Base-by-base conservation (phyloP, 2,113 vertebrate species). In the Puffinus mauretanicus region DNA sequence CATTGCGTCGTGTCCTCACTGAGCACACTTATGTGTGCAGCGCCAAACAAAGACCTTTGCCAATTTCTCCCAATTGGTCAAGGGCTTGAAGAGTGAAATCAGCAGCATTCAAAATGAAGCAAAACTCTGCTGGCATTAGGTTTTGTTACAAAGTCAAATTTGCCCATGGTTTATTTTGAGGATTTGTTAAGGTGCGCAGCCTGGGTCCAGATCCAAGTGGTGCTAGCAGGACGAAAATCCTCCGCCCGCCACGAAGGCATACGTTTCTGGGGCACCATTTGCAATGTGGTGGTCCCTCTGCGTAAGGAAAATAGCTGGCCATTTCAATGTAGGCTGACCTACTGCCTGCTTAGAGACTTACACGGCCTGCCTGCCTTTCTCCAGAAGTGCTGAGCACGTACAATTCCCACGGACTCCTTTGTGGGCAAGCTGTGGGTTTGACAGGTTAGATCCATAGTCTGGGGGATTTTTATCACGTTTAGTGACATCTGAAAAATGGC, bases 1-100 rank as follows among this genome's bases (percentile, higher is more conserved):
- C 2, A 0, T 29, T 54, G 51, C 1, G 0, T 49, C 4, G 4
- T 36, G 15, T 42, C 77, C 81, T 79, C 0, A 1, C 80, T 66
- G 49, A 80, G 66, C 77, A 42, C 32, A 32, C 76, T 3, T 86
- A 54, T 6, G 30, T 26, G n/a, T 57, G 81, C 54, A 18, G 24
- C 2, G 6, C 64, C 88, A 34, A 86, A 76, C 0, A 0, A 36
- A 77, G 21, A 38, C 47, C 40, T 86, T 40, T 88, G 60, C 73
- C 89, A 93, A 44, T 94, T 90, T 81, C 71, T 86, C 58, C 72
- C 85, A 69, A 10, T 73, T 92, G 86, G 76, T 88, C 54, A 86
- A 86, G 78, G 61, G 51, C 34, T 78, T 64, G 67, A 86, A 73
- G 67, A 75, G 49, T 90, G 93, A 94, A 86, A 95, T 72, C 70